Conservation (phyloP, 2,113 vertebrate genomes). For the Neomonachus schauinslandi region DNA sequence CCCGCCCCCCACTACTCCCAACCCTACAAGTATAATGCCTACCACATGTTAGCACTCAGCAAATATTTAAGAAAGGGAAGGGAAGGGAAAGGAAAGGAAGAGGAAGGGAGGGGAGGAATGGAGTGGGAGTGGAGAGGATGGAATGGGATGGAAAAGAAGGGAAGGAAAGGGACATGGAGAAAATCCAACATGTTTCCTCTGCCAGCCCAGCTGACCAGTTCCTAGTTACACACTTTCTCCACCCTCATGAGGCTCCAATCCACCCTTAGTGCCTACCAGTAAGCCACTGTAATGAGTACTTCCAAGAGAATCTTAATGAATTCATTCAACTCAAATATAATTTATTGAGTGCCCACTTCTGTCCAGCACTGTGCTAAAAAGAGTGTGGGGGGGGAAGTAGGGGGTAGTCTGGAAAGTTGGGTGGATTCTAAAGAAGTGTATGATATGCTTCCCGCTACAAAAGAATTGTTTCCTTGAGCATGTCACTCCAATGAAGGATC, state of each 20-base stretch:
- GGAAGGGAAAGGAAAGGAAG: background rate
- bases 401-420: background rate
- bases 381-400: background rate
- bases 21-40: background rate
- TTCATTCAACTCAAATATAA: background rate
- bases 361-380: background rate
- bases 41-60: background rate
- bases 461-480: background rate
- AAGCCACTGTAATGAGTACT: background rate
- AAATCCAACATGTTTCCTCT: background rate
- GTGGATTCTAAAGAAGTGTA: background rate
- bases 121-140: background rate
- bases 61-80: background rate
- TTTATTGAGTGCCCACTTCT: background rate
- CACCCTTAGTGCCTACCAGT: background rate
- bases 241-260: background rate
- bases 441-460: background rate
- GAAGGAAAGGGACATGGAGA: background rate
- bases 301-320: background rate
- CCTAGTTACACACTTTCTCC: background rate
- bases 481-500: background rate
- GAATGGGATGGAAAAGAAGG: background rate
- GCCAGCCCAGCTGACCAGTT: background rate
- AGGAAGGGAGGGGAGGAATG: background rate
- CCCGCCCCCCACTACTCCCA: background rate